Percentiles rank a stretch among this genome's conserved stretches.
Conservation (phyloP, 2,888 invertebrate genomes). For the Drosophila neonasuta region DNA sequence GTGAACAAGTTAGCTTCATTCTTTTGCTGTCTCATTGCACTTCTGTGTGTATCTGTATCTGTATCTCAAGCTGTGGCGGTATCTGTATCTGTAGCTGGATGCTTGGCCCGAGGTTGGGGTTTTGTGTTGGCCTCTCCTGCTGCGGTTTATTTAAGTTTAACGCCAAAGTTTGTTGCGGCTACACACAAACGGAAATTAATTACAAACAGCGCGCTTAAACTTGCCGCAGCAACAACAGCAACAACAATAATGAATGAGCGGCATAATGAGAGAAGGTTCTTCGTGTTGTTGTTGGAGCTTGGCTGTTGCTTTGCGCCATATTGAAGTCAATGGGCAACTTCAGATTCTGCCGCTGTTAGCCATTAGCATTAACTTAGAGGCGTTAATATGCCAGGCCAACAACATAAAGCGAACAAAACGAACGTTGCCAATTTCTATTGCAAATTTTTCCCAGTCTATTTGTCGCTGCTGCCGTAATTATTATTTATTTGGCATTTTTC, state of each 20-base stretch:
- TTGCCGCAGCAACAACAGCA: conserved; percentile 38
- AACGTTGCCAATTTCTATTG: conserved; percentile 13
- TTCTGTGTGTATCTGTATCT: conserved; percentile 5
- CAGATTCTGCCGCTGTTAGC: conserved; percentile 26
- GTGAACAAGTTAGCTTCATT: conserved; percentile 1
- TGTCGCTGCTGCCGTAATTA: conserved; percentile 34
- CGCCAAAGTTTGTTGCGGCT: conserved; percentile 66
- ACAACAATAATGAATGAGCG: conserved; percentile 58
- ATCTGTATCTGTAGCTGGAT: conserved; percentile 17
- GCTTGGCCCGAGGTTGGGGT: conserved; percentile 15
- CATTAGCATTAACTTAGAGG: conserved; percentile 59
- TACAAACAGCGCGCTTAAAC: conserved; percentile 71
- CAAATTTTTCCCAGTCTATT: conserved; percentile 11
- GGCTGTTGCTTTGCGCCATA: conserved; percentile 12
- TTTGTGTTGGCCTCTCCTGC: conserved; percentile 44
- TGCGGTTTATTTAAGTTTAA: conserved; percentile 68
- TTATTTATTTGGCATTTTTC: conserved; percentile 37
- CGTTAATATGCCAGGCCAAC: conserved; percentile 55
- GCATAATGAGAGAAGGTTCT: conserved; percentile 63
- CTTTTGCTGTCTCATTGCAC: conserved; percentile 39
- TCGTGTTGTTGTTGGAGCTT: conserved; percentile 23
- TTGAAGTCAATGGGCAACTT: conserved; percentile 1
- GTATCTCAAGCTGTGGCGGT: conserved; percentile 11
- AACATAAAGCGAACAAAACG: neutral
- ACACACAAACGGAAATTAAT: conserved; percentile 75